phyloP scores from a whole-genome alignment of 2,888 invertebrate species.

The Saturnia japonica region DNA sequence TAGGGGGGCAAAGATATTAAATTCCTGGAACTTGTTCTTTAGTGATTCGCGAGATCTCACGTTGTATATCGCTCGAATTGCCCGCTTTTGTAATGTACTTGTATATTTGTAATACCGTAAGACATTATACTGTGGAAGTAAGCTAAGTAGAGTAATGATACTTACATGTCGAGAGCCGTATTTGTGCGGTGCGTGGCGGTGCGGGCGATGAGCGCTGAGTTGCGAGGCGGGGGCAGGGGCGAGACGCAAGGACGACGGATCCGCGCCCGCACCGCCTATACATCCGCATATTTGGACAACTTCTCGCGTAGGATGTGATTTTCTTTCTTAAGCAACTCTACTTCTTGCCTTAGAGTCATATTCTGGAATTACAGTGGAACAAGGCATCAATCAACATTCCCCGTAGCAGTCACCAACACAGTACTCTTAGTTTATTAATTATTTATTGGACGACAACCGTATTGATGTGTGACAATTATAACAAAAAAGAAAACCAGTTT shows the following conservation, averaged over 20 bases:
- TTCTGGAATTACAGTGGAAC: slow-evolving; percentile 82
- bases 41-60: no score
- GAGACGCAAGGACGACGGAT: slow-evolving; percentile 32
- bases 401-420: background rate
- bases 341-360: slow-evolving; percentile 93
- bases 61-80: no score
- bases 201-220: slow-evolving; percentile 50
- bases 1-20: no score
- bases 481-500: no score
- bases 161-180: slow-evolving; percentile 67
- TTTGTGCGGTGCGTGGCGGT: slow-evolving; percentile 66
- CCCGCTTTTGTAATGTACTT: no score
- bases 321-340: slow-evolving; percentile 95
- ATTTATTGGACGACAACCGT: background rate
- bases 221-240: slow-evolving; percentile 40
- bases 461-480: background rate
- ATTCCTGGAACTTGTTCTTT: no score
- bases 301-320: slow-evolving; percentile 94
- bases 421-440: background rate
- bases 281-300: slow-evolving; percentile 93
- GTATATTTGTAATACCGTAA: no score
- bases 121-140: no score
- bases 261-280: slow-evolving; percentile 72
- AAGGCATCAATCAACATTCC: background rate
- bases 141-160: no score